Conservation (phyloP, 2,113 vertebrate genomes). For the Epinephelus lanceolatus region DNA sequence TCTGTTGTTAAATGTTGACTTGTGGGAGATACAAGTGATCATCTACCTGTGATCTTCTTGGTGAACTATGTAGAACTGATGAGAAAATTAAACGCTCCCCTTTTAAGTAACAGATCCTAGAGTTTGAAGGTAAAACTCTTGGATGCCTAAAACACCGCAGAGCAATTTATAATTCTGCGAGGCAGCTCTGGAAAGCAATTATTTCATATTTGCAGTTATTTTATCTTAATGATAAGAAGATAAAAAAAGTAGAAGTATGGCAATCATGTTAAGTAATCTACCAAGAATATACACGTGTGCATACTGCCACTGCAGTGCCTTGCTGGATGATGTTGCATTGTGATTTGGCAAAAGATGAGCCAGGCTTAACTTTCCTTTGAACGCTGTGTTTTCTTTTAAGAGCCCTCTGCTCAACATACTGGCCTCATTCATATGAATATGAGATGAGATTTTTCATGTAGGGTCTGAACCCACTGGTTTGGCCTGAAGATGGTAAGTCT, state of each 20-base stretch:
- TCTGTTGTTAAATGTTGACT: background rate
- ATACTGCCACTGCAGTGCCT: background rate
- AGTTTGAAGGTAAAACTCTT: background rate
- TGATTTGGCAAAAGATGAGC: too few relatives aligned
- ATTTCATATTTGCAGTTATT: background rate
- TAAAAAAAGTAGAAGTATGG: too few relatives aligned
- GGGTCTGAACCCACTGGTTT: too few relatives aligned
- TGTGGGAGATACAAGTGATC: background rate
- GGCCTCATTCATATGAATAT: too few relatives aligned
- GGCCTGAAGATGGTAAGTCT: too few relatives aligned
- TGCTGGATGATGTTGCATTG: too few relatives aligned
- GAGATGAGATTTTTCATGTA: too few relatives aligned
- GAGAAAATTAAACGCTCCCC: background rate
- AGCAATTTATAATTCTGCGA: too few relatives aligned
- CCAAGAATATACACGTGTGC: background rate
- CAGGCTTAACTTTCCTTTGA: too few relatives aligned
- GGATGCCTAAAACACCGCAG: too few relatives aligned
- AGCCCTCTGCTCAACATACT: too few relatives aligned
- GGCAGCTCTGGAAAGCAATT: background rate
- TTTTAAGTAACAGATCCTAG: background rate
- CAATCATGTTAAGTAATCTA: background rate
- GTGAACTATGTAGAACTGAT: background rate
- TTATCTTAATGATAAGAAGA: background rate
- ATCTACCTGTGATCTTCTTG: background rate
- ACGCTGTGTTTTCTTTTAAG: too few relatives aligned